Evolutionary conservation across 2,113 vertebrate species (phyloP).

Genomic region (Pseudonaja textilis): DNA sequence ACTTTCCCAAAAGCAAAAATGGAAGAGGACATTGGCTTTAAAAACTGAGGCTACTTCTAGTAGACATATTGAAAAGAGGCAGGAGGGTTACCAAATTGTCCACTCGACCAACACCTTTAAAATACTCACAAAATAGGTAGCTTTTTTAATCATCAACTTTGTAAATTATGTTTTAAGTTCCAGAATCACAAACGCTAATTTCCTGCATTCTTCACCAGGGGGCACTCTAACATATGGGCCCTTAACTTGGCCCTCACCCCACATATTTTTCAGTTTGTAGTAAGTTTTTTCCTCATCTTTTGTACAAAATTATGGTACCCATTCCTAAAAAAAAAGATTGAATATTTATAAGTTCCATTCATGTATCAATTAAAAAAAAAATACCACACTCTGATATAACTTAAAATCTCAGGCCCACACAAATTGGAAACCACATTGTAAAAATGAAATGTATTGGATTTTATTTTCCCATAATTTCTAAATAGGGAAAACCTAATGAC

Average conservation of each 20-base stretch:
- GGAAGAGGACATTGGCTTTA: not conserved
- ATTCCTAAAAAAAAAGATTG: not conserved
- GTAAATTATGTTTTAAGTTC: not conserved
- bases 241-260: not conserved
- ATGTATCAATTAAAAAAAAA: not conserved
- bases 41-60: not conserved
- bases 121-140: not conserved
- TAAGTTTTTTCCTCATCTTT: not conserved
- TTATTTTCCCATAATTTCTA: not conserved
- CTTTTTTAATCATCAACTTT: not conserved
- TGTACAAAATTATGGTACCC: not conserved
- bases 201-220: not conserved
- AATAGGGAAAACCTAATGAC: not conserved
- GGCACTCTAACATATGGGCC: not conserved
- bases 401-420: not conserved
- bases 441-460: not conserved
- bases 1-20: not conserved
- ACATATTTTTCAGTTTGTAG: not conserved
- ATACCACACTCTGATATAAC: not conserved
- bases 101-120: not conserved
- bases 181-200: not conserved
- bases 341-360: not conserved
- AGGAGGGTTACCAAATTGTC: not conserved
- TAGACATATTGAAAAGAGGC: not conserved
- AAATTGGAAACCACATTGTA: not conserved